These are phyloP conservation scores for Apostichopus californicus DNA, from an alignment of 35 echinoderm and acorn worm genomes.

Conservation along the genomic window DNA sequence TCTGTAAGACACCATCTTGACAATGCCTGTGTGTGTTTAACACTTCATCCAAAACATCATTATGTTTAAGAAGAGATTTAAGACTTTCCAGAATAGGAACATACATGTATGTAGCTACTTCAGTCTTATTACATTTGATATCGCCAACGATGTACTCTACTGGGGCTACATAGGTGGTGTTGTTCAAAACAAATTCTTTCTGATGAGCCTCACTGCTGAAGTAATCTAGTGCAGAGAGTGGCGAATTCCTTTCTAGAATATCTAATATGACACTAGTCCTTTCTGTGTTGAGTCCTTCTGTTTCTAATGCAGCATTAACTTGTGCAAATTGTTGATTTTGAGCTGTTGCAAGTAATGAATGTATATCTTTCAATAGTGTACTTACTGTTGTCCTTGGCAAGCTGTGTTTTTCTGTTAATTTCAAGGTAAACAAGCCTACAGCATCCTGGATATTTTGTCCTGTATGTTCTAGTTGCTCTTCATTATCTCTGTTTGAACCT, in stretches of 20 bases:
- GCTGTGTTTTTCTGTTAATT: too few species aligned
- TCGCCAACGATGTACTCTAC: too few species aligned
- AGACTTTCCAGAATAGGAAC: too few species aligned
- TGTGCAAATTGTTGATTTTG: background rate
- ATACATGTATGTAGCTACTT: too few species aligned
- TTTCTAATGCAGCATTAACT: background rate
- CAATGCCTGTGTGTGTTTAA: too few species aligned
- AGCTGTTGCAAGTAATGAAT: too few species aligned
- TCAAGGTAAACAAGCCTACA: too few species aligned
- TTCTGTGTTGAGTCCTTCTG: too few species aligned
- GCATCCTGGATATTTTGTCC: background rate
- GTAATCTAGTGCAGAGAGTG: slow-evolving; percentile 2
- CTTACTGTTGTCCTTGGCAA: too few species aligned
- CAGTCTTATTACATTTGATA: too few species aligned
- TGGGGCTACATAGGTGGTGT: background rate
- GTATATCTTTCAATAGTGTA: slow-evolving; percentile 6
- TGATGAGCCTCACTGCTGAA: slow-evolving; percentile 31
- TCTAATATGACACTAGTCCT: background rate
- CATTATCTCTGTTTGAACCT: background rate
- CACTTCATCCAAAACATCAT: too few species aligned
- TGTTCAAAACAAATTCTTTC: slow-evolving; percentile 18
- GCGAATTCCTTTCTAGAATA: background rate
- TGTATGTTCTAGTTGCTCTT: background rate
- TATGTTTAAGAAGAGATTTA: too few species aligned
- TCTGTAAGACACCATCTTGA: background rate